Evolutionary conservation across 2,888 invertebrate genomes (phyloP).

Genomic region (Electrophaes corylata): DNA sequence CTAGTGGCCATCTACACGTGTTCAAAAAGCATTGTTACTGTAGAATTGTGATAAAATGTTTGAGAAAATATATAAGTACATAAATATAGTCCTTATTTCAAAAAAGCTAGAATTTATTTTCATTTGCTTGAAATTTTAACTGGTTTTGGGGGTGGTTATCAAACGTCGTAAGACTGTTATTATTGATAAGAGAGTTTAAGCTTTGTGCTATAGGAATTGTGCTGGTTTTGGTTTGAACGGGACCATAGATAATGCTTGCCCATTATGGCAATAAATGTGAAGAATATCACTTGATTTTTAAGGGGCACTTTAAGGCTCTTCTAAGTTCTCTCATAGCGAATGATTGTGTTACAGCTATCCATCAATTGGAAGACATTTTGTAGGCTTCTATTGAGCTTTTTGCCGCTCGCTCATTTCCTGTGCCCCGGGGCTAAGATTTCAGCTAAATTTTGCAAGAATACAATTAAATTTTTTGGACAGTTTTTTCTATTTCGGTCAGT

Average conservation of each 20-base stretch:
- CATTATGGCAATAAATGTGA: conserved; percentile 63
- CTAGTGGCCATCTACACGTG: conserved; percentile 81
- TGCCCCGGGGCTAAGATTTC: conserved; percentile 65
- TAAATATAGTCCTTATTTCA: neutral
- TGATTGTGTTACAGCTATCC: conserved; percentile 81
- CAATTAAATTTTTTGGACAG: conserved; percentile 70
- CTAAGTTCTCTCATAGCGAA: conserved; percentile 65
- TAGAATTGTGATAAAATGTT: conserved; percentile 19
- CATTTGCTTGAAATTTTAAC: conserved; percentile 5
- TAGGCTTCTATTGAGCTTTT: conserved; percentile 74
- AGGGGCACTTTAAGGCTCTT: conserved; percentile 78
- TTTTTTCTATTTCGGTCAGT: conserved; percentile 74
- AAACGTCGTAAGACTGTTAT: conserved; percentile 1
- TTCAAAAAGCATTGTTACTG: conserved; percentile 55
- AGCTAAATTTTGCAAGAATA: conserved; percentile 69
- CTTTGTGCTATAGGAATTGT: accelerated
- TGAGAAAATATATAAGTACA: too few relatives aligned
- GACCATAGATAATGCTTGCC: conserved; percentile 36
- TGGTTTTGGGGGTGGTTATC: neutral
- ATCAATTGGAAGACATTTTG: conserved; percentile 76
- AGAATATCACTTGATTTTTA: conserved; percentile 80
- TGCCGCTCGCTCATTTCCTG: conserved; percentile 79
- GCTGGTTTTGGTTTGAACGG: conserved; percentile 17
- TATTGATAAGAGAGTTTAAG: neutral
- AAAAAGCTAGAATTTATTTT: conserved; percentile 18